Conservation (phyloP, 2,888 invertebrate genomes). For the Carcina quercana region DNA sequence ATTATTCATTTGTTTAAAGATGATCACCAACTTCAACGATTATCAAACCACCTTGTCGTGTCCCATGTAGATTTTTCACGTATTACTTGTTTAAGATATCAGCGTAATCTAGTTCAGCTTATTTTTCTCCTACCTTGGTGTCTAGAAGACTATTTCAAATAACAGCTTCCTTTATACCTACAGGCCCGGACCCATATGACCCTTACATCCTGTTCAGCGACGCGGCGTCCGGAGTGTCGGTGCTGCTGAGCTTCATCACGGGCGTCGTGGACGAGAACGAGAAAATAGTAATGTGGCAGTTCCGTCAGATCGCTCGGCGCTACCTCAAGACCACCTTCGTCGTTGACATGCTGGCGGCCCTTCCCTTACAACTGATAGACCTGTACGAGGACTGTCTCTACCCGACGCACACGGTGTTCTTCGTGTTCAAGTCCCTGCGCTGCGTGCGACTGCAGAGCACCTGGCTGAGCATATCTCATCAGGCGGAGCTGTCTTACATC, state of each 20-base stretch:
- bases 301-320: constrained; percentile 29
- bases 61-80: no score
- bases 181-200: constrained; percentile 36
- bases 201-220: constrained; percentile 34
- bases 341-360: constrained; percentile 29
- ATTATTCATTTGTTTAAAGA: not conserved
- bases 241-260: constrained; percentile 37
- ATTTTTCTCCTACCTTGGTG: no score
- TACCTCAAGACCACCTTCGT: constrained; percentile 32
- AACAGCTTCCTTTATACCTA: no score
- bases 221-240: constrained; percentile 31
- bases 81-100: no score
- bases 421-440: constrained; percentile 37
- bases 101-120: no score
- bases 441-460: constrained; percentile 21
- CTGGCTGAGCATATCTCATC: constrained; percentile 30
- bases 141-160: no score
- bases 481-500: constrained; percentile 32
- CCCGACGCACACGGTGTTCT: constrained; percentile 37
- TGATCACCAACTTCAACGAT: no score
- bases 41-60: no score
- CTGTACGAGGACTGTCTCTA: constrained; percentile 25
- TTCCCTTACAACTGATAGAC: constrained; percentile 39
- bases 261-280: constrained; percentile 41
- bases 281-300: constrained; percentile 34